Evolutionary conservation across 2,888 invertebrate species (phyloP), one percentile per base, ranked within the genome.

Genomic region (Polydrusus pterygomalis): DNA sequence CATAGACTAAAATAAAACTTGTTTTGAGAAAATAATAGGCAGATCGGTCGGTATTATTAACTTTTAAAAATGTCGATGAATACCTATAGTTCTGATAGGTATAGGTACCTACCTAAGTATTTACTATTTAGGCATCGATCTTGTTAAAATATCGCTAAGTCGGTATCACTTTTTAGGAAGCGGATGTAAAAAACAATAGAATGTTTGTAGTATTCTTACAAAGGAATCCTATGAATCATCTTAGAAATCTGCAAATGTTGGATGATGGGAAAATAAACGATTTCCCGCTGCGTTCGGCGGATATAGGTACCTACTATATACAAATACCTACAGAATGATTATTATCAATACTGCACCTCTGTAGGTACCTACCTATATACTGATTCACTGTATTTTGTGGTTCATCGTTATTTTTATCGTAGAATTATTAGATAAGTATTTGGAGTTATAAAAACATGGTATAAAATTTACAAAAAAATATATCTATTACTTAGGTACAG

Each of bases 251-350:
- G 56, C 45, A 70, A 70, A 45, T 18, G n/a, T 47, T 25, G n/a
- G 43, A 15, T 8, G 51, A 67, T 72, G 72, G 56, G 72, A 72
- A 72, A 72, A 65, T 30, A 43, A 58, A 43, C 56, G 43, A 51
- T 43, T 58, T 67, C 72, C 64, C 38, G 72, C 72, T 72, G 72
- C 45, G 72, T 67, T 67, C 56, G 15, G 47, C 67, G 65, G 67
- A 72, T 72, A 40, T 67, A 58, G n/a, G n/a, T n/a, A n/a, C n/a
- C n/a, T n/a, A n/a, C n/a, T n/a, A n/a, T n/a, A 56, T 45, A 72
- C 65, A 72, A 65, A 45, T 47, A 51, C 43, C 64, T 40, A 40
- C 10, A n/a, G 13, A 13, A 2, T n/a, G n/a, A n/a, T n/a, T n/a
- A 69, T 20, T 58, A 69, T 58, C 58, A 69, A 43, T 43, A 43